Evolutionary conservation across 1,140 invertebrate species (phyloP).

Genomic region (Saccostrea glomerata): DNA sequence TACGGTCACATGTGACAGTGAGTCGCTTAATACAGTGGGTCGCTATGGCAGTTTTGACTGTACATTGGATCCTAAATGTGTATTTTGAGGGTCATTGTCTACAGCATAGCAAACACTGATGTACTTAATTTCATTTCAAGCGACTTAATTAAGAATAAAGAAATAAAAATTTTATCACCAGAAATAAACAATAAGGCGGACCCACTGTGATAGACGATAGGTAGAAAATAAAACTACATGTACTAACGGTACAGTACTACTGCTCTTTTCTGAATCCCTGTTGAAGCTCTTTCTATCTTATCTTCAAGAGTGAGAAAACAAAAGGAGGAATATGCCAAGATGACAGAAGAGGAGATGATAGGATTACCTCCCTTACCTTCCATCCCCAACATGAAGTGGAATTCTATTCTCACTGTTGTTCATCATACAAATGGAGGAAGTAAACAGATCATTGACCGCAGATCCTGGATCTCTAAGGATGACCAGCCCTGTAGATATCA

Average conservation of each 20-base stretch:
- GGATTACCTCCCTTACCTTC: conserved; percentile 60
- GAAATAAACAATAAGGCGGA: too few relatives aligned
- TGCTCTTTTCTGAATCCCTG: not conserved
- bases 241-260: not conserved
- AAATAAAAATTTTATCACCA: too few relatives aligned
- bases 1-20: too few relatives aligned
- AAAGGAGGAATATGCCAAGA: conserved; percentile 53
- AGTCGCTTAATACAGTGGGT: too few relatives aligned
- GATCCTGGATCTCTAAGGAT: conserved; percentile 69
- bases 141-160: too few relatives aligned
- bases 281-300: not conserved
- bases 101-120: too few relatives aligned
- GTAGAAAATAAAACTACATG: not conserved
- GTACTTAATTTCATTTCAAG: too few relatives aligned
- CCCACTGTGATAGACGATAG: too few relatives aligned
- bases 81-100: too few relatives aligned
- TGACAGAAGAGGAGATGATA: conserved; percentile 59
- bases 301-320: conserved; percentile 58
- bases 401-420: conserved; percentile 58
- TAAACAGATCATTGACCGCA: conserved; percentile 65
- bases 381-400: conserved; percentile 66
- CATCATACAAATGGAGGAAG: conserved; percentile 49
- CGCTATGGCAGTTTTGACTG: too few relatives aligned
- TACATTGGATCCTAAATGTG: too few relatives aligned
- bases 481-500: conserved; percentile 69